Conservation (phyloP, 1,140 invertebrate species). For the Cardiocondyla obscurior region DNA sequence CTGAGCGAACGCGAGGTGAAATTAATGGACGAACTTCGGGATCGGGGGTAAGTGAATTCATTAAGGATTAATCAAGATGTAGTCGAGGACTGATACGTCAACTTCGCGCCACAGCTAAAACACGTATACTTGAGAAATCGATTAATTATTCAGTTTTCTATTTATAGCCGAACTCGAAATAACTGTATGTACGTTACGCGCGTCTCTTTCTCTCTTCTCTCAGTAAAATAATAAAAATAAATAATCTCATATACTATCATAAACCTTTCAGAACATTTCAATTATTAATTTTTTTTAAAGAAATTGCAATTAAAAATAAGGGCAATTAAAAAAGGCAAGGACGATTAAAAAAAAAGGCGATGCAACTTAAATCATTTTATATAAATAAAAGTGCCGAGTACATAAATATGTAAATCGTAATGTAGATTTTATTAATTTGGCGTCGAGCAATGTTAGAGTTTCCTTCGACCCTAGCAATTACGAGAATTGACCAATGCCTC, state of each 20-base stretch:
- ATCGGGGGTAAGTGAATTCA: not conserved
- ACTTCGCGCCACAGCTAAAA: not conserved
- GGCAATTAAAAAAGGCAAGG: too few species aligned
- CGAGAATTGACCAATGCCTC: constrained; percentile 1
- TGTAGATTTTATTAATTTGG: not conserved
- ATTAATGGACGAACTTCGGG: not conserved
- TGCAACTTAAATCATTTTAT: not conserved
- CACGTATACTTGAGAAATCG: not conserved
- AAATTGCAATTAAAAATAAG: not conserved
- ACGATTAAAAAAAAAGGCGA: not conserved
- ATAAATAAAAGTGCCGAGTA: not conserved
- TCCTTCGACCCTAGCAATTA: constrained; percentile 15
- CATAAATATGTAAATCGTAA: not conserved
- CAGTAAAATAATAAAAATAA: not conserved
- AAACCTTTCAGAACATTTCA: not conserved
- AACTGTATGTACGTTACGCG: not conserved
- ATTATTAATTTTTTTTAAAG: not conserved
- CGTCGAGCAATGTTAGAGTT: not conserved
- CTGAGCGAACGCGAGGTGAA: not conserved
- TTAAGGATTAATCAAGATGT: constrained; percentile 1
- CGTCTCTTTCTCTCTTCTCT: not conserved
- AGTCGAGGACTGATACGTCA: not conserved
- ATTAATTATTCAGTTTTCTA: constrained; percentile 6
- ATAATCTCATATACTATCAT: not conserved
- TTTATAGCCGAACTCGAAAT: not conserved